Base-by-base conservation (phyloP, 2,888 invertebrate genomes). In the Drosophila vallismaia region DNA sequence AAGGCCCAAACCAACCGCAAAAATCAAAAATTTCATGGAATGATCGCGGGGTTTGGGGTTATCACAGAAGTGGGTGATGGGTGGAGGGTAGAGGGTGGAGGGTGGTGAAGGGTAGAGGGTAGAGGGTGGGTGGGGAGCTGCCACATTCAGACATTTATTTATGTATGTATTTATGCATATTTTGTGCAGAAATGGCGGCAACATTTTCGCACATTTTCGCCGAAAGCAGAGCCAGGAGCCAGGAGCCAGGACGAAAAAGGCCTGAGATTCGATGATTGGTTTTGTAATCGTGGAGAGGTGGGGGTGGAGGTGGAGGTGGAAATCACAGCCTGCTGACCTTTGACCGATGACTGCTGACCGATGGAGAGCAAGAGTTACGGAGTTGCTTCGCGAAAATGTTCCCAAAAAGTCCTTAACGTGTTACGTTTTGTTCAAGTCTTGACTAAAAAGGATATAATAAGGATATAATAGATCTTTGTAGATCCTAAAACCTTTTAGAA, bases 111-210 rank as follows among this genome's bases (percentile, higher is more conserved):
- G 19, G 19, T 19, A 19, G 14, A 14, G 14, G 14, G 14, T 14
- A 14, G 19, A 19, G 19, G 2, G 19, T 19, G 19, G 19, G 28
- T 44, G 33, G 53, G 49, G 31, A 19, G 38, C 19, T 51, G 29
- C 46, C 28, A 28, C 46, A 48, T 24, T 36, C 78, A 72, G 76
- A 73, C 81, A 78, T 75, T 80, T 80, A 84, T 84, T 84, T 84
- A 80, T 84, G 75, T 72, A 76, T 76, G 73, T 76, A 84, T 84
- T 86, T 81, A 83, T 80, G 83, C 77, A 80, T 86, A 80, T 83
- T 86, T 79, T 71, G 86, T 69, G 84, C 70, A 46, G 75, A 80
- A 84, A 73, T 69, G 60, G 44, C 58, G 59, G 59, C 76, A 67
- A 67, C 53, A 74, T 69, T 69, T 71, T 73, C 64, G 45, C 45